Evolutionary conservation across 2,888 invertebrate species (phyloP), one percentile per base, ranked within the genome.

Genomic region (Drosophila paramelanica): DNA sequence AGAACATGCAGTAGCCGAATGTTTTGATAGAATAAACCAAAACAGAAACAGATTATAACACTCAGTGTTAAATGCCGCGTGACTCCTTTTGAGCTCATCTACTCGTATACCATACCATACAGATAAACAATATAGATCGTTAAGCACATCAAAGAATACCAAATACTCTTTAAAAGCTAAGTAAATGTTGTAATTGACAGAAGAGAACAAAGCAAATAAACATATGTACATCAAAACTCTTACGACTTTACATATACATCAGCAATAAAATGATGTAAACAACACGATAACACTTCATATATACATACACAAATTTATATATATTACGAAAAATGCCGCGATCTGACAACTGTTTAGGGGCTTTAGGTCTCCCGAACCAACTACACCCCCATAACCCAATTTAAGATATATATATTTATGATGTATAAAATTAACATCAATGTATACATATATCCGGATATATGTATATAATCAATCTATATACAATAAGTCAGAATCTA

Each of bases 151-250:
- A 23, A 23, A 23, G 4, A 23, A 23, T 23, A 10, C 47, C 45
- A 57, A 52, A 64, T 52, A 67, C 23, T 41, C 61, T 10, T n/a
- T 41, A 53, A 52, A 70, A 38, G 50, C 46, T 47, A 73, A 61
- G 50, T 74, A 49, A 80, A 77, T 82, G 80, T 81, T 85, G 80
- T 82, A 85, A 79, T 83, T 80, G 73, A 65, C 69, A 80, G 69
- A 76, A 43, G 33, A 17, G 71, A 56, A 58, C 50, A 64, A 59
- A 46, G 27, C 45, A 57, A 68, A 51, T 13, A 51, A 39, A 39
- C 45, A 41, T 38, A 17, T 17, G 17, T 17, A 33, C 17, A 38
- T 31, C 7, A 53, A 31, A 73, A 43, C 52, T 47, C 36, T n/a
- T 36, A 46, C 60, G 52, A 66, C 43, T 49, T 67, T 61, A 50